A percentile compares a stretch with the other conserved stretches of the same genome.
Evolutionary conservation across 1,140 invertebrate species (phyloP).

Genomic region (Reticulitermes speratus): DNA sequence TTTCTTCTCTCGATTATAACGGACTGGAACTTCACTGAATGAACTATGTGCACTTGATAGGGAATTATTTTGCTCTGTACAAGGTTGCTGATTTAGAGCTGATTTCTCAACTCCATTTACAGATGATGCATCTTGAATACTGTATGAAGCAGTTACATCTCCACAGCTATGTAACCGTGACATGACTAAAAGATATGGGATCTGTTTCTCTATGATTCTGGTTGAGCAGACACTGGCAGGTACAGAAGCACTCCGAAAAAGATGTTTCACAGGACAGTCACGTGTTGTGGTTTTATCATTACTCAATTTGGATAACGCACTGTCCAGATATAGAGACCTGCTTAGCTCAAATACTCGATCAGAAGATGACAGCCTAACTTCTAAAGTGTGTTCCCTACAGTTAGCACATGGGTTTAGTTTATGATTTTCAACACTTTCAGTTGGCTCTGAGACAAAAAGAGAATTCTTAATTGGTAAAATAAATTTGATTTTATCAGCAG

Average conservation of each 20-base stretch:
- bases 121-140: not conserved
- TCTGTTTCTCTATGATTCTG: not conserved
- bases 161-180: not conserved
- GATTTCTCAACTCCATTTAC: not conserved
- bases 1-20: not conserved
- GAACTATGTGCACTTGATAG: not conserved
- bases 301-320: not conserved
- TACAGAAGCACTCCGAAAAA: not conserved
- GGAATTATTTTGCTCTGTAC: not conserved
- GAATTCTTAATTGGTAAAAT: not conserved
- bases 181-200: not conserved
- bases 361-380: not conserved
- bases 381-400: not conserved
- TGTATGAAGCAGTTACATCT: not conserved
- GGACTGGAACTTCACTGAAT: not conserved
- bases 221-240: not conserved
- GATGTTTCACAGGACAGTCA: not conserved
- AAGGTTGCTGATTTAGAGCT: not conserved
- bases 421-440: not conserved
- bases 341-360: not conserved
- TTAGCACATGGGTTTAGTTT: not conserved
- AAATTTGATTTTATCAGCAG: not conserved
- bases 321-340: not conserved
- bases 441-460: not conserved
- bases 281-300: not conserved